Base-by-base conservation (phyloP, 2,888 invertebrate genomes). In the Ophraella communa region DNA sequence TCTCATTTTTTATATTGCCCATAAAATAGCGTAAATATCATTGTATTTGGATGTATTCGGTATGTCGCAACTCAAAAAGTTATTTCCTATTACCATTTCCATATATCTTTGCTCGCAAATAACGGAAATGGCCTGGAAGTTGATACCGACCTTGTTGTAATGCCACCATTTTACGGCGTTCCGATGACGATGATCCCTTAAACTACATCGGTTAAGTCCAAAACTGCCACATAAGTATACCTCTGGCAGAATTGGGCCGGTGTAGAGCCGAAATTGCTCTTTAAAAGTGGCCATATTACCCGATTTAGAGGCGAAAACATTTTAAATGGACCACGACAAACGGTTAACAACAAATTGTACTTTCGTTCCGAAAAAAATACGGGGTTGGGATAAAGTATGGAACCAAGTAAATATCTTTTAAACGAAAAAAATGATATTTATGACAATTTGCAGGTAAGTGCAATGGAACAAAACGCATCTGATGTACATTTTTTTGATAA, bases 191-290 rank as follows among this genome's bases (percentile, higher is more conserved):
- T 51, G 59, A 59, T 59, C 59, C 59, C 20, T 27, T 49, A 60
- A 60, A 60, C 53, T 35, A 44, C 60, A 52, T 42, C 52, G 30
- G 53, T 39, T 59, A 53, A 60, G 52, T 60, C 60, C 60, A 20
- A 61, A 65, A 65, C 52, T 51, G 64, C 60, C 64, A 52, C 60
- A 53, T 60, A 60, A 65, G 60, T 65, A 61, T 56, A 56, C 60
- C 53, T 64, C 21, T 30, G 57, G 33, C 42, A 47, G 49, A 51
- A 51, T 24, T 51, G 49, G 49, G 55, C 51, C 64, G 51, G 60
- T 44, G 39, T 64, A 58, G 55, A 49, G 58, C 57, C 61, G 39
- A 27, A 65, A 65, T 65, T 56, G 52, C 65, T 45, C 45, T 61
- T 57, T 62, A 53, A 65, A 62, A 65, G 57, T 62, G 57, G 47